Percentiles rank a stretch among this genome's conserved stretches.
These are phyloP conservation scores for Megaustenia siamemsis DNA, from an alignment of 2,888 invertebrate genomes.

Conservation along the genomic window DNA sequence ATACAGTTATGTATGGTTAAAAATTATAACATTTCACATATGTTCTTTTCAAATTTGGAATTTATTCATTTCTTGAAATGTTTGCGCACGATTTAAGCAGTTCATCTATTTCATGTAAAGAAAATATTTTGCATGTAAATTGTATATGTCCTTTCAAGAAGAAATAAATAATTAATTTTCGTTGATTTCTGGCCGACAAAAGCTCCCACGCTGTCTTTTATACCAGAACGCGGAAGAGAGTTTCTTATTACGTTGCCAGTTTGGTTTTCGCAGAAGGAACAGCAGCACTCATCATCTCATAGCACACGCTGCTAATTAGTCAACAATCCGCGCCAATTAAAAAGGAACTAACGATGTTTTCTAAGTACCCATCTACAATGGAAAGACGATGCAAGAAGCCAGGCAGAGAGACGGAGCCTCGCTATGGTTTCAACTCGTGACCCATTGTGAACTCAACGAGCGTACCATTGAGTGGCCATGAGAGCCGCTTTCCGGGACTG, in stretches of 20 bases:
- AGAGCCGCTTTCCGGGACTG: slow-evolving; percentile 34
- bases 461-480: slow-evolving; percentile 33
- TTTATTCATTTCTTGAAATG: no score
- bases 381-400: slow-evolving; percentile 12
- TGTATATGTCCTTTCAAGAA: no score
- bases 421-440: background rate
- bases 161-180: no score
- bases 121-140: no score
- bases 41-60: no score
- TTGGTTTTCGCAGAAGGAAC: background rate
- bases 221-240: background rate
- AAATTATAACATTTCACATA: no score
- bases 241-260: slow-evolving; percentile 31
- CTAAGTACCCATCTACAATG: slow-evolving; percentile 12
- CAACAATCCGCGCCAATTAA: slow-evolving; percentile 24
- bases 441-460: slow-evolving; percentile 9
- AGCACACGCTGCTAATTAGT: slow-evolving; percentile 20
- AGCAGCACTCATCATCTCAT: slow-evolving; percentile 10
- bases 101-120: no score
- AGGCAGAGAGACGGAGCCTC: slow-evolving; percentile 29
- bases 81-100: no score
- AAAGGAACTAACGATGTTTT: slow-evolving; percentile 11
- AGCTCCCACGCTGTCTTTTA: slow-evolving; percentile 8
- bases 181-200: background rate
- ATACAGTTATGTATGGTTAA: no score